Evolutionary conservation across 2,113 vertebrate genomes (phyloP).

Genomic region (Zootoca vivipara): DNA sequence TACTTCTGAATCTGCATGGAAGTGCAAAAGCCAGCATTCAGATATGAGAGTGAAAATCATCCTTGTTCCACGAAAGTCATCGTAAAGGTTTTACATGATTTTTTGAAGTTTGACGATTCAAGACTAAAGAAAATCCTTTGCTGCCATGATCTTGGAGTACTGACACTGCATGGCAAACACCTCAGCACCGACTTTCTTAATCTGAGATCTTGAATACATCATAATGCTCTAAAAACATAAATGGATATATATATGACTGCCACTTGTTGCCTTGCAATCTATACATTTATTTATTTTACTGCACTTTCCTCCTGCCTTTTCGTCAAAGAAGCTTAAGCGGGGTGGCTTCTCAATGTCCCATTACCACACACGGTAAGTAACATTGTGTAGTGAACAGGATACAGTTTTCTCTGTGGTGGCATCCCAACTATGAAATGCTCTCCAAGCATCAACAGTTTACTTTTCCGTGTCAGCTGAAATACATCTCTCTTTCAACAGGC

Average conservation of each 20-base stretch:
- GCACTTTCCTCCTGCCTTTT: no score
- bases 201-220: background rate
- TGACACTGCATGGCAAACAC: background rate
- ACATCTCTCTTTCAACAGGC: no score
- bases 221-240: background rate
- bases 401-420: no score
- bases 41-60: background rate
- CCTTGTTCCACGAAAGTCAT: background rate
- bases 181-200: background rate
- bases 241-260: background rate
- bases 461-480: no score
- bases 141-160: background rate
- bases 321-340: no score
- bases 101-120: background rate
- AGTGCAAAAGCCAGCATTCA: background rate
- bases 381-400: no score
- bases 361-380: no score
- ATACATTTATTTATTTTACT: background rate
- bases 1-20: background rate
- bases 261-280: background rate
- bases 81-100: background rate
- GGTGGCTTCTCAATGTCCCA: no score
- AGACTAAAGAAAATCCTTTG: background rate
- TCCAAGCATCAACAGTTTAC: no score
- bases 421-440: no score